Base-by-base conservation (phyloP, 2,888 invertebrate species). In the Stramonita haemastoma region DNA sequence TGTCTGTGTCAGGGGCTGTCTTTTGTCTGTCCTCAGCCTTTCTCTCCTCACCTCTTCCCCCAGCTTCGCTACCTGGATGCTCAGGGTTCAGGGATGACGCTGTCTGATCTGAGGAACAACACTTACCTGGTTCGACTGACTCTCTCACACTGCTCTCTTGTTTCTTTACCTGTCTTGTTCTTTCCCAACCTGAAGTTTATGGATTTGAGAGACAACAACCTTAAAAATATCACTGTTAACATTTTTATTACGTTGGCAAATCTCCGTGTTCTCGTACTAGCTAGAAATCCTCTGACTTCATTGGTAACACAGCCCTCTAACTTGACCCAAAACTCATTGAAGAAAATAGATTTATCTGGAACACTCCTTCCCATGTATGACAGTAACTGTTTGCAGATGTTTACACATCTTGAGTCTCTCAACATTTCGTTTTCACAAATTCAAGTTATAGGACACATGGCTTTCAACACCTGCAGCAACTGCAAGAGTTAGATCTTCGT, bases 1-100 rank as follows among this genome's bases (percentile, higher is more conserved):
- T 87, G 87, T 77, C 87, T 56, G 73, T 87, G 87, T 79, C 87
- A 87, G 57, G 87, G 87, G 11, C 57, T 87, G 17, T 60, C 87
- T 11, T 87, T 87, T n/a, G 46, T 87, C 19, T 87, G 87, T 79
- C 22, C 22, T 34, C 36, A 56, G 32, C 60, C n/a, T n/a, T 87
- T 87, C 57, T 46, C 87, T 4, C 13, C 87, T 46, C 13, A 36
- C 32, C 66, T 36, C 73, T 77, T n/a, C 56, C 77, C 77, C 26
- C 34, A 73, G 19, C 73, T 87, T 29, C 87, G 87, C 29, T 87
- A 87, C 79, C 77, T 87, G 26, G 87, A 87, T n/a, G 87, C 87
- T 29, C n/a, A 8, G 13, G 77, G 87, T 11, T 87, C 87, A 34
- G 77, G 79, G n/a, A 73, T 87, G 77, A 77, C 77, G 22, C 17